phyloP scores from a whole-genome alignment of 1,140 invertebrate genomes.

The Colletes latitarsis region DNA sequence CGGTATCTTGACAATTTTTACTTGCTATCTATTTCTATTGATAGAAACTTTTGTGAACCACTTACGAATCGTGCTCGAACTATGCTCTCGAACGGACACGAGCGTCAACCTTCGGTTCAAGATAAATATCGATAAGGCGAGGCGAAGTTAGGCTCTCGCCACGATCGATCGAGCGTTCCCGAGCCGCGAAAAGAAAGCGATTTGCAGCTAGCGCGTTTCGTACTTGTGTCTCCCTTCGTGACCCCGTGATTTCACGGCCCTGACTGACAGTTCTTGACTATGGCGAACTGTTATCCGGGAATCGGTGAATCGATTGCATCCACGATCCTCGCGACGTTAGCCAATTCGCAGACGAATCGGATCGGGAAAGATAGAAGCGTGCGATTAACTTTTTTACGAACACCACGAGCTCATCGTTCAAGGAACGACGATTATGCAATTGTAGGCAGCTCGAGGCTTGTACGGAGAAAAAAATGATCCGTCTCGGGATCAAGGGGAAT shows the following conservation, averaged over 20 bases:
- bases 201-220: neutral
- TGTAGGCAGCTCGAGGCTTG: too few species aligned
- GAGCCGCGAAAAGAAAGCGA: slow-evolving; percentile 34
- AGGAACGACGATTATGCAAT: neutral
- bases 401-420: neutral
- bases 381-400: neutral
- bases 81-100: neutral
- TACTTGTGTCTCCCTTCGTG: neutral
- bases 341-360: neutral
- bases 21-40: too few species aligned
- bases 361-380: neutral
- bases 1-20: too few species aligned
- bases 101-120: neutral
- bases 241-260: neutral
- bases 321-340: neutral
- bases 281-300: neutral
- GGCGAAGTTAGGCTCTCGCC: neutral
- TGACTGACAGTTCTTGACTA: neutral
- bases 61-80: too few species aligned
- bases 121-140: neutral
- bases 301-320: neutral
- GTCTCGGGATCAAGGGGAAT: too few species aligned
- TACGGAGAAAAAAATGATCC: neutral
- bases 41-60: too few species aligned
- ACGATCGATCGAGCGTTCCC: neutral